phyloP scores from a whole-genome alignment of 2,113 vertebrate species.

The Upupa epops region DNA sequence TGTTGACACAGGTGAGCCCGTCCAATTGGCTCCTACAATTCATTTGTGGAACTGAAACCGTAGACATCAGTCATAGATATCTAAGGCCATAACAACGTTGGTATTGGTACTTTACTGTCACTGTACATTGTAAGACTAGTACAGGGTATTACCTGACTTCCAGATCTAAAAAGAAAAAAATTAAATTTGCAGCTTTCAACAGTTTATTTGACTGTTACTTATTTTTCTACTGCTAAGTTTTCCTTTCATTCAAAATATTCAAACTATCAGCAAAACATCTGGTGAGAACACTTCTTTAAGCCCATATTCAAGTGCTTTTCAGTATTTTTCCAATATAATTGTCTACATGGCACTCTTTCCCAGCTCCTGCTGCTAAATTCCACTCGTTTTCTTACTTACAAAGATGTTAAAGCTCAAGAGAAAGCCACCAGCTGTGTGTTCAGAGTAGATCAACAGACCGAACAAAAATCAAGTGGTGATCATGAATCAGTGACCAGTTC shows the following conservation, averaged over 20 bases:
- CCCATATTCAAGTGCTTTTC: neutral
- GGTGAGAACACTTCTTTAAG: neutral
- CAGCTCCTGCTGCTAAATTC: neutral
- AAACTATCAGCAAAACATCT: neutral
- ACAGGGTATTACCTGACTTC: neutral
- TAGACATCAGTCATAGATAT: neutral
- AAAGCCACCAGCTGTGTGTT: neutral
- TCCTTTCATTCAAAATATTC: neutral
- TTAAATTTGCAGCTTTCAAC: neutral
- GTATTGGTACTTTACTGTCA: neutral
- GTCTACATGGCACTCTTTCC: neutral
- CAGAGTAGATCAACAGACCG: neutral
- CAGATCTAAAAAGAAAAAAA: neutral
- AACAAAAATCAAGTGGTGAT: conserved; percentile 21
- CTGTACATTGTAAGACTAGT: neutral
- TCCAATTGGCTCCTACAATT: neutral
- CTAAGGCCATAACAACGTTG: neutral
- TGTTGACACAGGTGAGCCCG: conserved; percentile 6
- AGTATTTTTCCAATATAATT: neutral
- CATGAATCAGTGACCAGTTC: neutral
- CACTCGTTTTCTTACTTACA: neutral
- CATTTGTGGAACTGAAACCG: neutral
- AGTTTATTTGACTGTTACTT: neutral
- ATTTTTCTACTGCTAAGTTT: neutral
- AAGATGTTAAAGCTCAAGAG: conserved; percentile 35